A percentile compares a stretch with the other conserved stretches of the same genome.
These are phyloP conservation scores for Criorhina ranunculi DNA, from an alignment of 2,888 invertebrate genomes.

Conservation along the genomic window DNA sequence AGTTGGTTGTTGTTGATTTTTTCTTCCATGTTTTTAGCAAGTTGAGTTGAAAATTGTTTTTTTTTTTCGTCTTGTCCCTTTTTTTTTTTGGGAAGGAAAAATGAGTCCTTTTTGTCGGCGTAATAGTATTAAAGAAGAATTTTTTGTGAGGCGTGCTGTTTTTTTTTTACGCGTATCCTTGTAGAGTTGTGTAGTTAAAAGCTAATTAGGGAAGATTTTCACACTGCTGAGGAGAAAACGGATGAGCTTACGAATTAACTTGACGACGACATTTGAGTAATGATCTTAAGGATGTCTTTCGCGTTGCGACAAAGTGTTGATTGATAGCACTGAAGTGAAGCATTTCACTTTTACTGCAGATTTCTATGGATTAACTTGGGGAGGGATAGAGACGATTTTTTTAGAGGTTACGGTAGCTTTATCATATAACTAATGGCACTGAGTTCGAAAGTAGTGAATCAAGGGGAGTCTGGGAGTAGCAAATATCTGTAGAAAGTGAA, in stretches of 20 bases:
- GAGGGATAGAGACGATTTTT: background rate
- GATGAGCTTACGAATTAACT: background rate
- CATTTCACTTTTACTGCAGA: constrained; percentile 11
- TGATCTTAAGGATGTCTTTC: constrained; percentile 6
- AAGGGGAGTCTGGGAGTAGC: no score
- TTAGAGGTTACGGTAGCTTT: background rate
- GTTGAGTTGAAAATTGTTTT: constrained; percentile 39
- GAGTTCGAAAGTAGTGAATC: background rate
- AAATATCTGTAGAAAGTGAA: no score
- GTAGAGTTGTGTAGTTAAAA: constrained; percentile 26
- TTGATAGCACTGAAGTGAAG: constrained; percentile 8
- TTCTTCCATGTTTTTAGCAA: constrained; percentile 8
- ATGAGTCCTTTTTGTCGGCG: constrained; percentile 6
- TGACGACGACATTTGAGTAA: constrained; percentile 18
- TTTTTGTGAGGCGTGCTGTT: constrained; percentile 10
- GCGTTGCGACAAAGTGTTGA: constrained; percentile 8
- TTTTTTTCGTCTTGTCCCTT: background rate
- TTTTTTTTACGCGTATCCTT: background rate
- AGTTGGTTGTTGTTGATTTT: constrained; percentile 24
- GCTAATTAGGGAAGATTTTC: constrained; percentile 20
- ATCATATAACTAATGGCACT: background rate
- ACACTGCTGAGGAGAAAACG: background rate
- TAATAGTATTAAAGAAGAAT: constrained; percentile 9
- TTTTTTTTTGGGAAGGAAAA: background rate
- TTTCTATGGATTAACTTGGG: constrained; percentile 3